These are phyloP conservation scores for Hemicordylus capensis DNA, from an alignment of 2,113 vertebrate genomes.

Conservation along the genomic window DNA sequence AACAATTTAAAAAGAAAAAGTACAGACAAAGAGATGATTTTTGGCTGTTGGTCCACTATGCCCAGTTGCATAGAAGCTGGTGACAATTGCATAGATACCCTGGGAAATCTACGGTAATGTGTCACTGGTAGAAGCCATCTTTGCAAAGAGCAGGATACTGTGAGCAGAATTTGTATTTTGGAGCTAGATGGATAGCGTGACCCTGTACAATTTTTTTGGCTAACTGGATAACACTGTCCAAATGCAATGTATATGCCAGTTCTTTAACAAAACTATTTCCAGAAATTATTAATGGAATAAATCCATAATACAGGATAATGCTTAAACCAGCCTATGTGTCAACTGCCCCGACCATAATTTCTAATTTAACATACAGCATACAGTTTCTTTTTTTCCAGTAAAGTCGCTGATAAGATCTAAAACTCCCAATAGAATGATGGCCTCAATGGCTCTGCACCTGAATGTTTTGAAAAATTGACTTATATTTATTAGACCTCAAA, in stretches of 20 bases:
- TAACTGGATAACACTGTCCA: conserved; percentile 50
- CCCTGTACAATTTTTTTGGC: conserved; percentile 35
- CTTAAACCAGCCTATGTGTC: conserved; percentile 23
- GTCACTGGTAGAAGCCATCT: conserved; percentile 17
- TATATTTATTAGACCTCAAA: not conserved
- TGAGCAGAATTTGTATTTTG: conserved; percentile 11
- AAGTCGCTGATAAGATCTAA: conserved; percentile 2
- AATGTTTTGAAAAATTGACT: fast-evolving
- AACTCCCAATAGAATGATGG: not conserved
- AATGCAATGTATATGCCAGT: conserved; percentile 46
- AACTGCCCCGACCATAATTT: not conserved
- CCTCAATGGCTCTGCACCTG: not conserved
- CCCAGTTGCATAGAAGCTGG: conserved; percentile 32
- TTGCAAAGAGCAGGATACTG: conserved; percentile 22
- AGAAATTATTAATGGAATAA: conserved; percentile 27
- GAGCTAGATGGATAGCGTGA: conserved; percentile 42
- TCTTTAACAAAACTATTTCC: conserved; percentile 39
- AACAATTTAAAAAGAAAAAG: not conserved
- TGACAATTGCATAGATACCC: conserved; percentile 3
- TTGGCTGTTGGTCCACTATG: conserved; percentile 27
- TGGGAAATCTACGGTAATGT: not conserved
- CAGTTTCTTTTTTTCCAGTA: not conserved
- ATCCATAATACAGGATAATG: not conserved
- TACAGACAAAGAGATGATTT: conserved; percentile 33
- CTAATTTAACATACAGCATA: not conserved